Base-by-base conservation (phyloP, 2,888 invertebrate genomes). In the Choristoneura rosaceana region DNA sequence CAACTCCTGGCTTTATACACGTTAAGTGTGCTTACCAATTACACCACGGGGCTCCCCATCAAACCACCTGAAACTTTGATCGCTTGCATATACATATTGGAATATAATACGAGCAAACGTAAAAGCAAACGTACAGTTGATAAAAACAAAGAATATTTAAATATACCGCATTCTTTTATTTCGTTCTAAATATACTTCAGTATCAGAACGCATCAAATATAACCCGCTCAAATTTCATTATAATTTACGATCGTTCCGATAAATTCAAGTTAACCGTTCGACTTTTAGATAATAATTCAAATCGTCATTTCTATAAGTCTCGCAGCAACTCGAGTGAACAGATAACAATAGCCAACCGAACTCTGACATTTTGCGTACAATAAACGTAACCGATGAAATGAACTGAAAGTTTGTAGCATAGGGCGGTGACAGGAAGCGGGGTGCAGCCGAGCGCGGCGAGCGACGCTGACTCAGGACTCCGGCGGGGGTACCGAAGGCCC, bases 361-460 rank as follows among this genome's bases (percentile, higher is more conserved):
- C 62, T 71, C 68, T 84, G 86, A 86, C 87, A 90, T 89, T 73
- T 89, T 90, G 85, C 84, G 87, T 88, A 89, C 85, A 87, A 86
- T 74, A 75, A 77, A 75, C 74, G 73, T 74, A 59, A 71, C 70
- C 88, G 89, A 91, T 90, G 91, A 91, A 92, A 92, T 92, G 90
- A 92, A 90, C 91, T 90, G 89, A 91, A 90, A 90, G 90, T 90
- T 78, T 83, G 89, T 87, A 88, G 89, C 86, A 91, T 91, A 92
- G 92, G 69, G 76, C 73, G 74, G 92, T 91, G 92, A 91, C 92
- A 91, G 93, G 91, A 93, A 93, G 88, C 87, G 86, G 85, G 79
- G 90, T 84, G 92, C 90, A 90, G 84, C 90, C 84, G 86, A 89
- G 90, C 91, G 89, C 82, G 84, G 81, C 85, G 86, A 84, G 82